Conservation (phyloP, 2,113 vertebrate species). For the Pyxicephalus adspersus region DNA sequence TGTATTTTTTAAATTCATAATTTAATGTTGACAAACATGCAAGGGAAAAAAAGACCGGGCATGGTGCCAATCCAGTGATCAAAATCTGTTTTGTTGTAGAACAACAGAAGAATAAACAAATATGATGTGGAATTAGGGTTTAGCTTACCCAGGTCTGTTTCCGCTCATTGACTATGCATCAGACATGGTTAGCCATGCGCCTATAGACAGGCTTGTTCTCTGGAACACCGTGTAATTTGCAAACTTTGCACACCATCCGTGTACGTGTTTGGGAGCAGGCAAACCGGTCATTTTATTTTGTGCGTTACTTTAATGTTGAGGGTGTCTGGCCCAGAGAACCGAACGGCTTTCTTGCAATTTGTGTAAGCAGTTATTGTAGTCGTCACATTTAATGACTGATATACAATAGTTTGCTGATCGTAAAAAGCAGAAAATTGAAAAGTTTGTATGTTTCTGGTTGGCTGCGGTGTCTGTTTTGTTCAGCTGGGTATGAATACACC, state of each 20-base stretch:
- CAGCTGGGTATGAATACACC: background rate
- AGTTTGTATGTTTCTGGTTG: background rate
- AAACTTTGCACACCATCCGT: background rate
- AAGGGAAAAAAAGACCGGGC: no score
- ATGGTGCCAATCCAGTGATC: background rate
- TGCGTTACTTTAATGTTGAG: background rate
- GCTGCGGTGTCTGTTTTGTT: background rate
- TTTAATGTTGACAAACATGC: background rate
- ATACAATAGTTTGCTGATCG: no score
- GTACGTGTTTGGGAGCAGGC: background rate
- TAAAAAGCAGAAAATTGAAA: no score
- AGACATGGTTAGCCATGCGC: background rate
- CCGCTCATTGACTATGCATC: slow-evolving; percentile 18
- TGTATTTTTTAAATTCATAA: background rate
- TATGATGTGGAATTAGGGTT: background rate
- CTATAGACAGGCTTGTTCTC: background rate
- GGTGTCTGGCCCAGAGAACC: background rate
- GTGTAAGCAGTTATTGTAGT: no score
- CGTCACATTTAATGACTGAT: no score
- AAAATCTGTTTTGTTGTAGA: background rate
- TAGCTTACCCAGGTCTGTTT: background rate
- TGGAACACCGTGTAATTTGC: no score
- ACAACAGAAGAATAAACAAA: background rate
- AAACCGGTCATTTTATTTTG: background rate
- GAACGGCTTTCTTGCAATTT: background rate